These are phyloP conservation scores for Bradypodion pumilum DNA, from an alignment of 2,797 vertebrate species.

Conservation along the genomic window DNA sequence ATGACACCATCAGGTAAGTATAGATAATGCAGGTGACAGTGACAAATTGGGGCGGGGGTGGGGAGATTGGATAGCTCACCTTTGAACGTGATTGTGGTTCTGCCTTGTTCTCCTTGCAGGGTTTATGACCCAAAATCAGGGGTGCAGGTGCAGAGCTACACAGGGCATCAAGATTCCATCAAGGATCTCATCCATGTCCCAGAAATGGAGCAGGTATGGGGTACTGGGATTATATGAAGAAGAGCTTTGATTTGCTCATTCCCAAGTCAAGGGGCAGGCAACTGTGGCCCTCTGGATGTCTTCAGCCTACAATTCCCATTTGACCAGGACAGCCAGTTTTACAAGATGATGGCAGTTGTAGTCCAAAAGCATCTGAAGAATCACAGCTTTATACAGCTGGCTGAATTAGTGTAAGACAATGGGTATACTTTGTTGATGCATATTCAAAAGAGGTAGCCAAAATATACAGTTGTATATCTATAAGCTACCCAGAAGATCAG, in stretches of 20 bases:
- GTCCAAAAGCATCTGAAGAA: too few species aligned
- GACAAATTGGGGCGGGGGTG: neutral
- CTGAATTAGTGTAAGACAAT: neutral
- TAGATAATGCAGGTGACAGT: neutral
- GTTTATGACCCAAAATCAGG: conserved; percentile 56
- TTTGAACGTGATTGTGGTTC: neutral
- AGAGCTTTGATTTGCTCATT: neutral
- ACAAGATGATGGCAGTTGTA: too few species aligned
- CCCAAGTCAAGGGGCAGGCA: neutral
- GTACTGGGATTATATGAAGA: neutral
- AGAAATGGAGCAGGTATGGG: conserved; percentile 59
- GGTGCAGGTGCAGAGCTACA: conserved; percentile 53
- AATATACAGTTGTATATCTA: neutral
- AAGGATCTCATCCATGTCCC: conserved; percentile 56
- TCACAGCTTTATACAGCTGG: neutral
- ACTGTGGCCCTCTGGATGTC: too few species aligned
- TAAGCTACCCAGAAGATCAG: neutral
- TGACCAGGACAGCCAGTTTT: too few species aligned
- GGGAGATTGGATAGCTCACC: neutral
- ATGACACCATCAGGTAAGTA: conserved; percentile 47
- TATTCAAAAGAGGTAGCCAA: neutral
- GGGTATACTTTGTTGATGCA: too few species aligned
- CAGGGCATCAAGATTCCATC: conserved; percentile 59
- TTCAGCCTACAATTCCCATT: too few species aligned
- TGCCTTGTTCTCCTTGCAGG: conserved; percentile 31